Evolutionary conservation across 2,797 vertebrate species (phyloP), one percentile per base, ranked within the genome.

Genomic region (Chromobotia macracanthus): DNA sequence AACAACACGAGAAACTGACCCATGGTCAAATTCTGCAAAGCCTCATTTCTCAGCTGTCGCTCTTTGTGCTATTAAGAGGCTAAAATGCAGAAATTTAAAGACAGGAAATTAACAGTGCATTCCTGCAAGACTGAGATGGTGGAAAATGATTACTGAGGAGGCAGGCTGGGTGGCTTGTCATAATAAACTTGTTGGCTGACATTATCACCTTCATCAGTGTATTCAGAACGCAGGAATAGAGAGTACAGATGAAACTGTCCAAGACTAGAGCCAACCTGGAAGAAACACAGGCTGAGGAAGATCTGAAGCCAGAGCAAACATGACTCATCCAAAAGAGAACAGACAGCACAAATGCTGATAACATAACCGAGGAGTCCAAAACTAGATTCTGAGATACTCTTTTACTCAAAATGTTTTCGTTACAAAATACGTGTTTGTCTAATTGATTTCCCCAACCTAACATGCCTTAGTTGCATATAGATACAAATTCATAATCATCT

Each of bases 181-280:
- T 46, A 61, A 65, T 41, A 25, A 11, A 65, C 65, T 55, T 65
- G 73, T 53, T 65, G 31, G 10, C 19, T 65, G 46, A 65, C 61
- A 66, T 66, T 75, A 75, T 9, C 8, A 51, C 61, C 19, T 41
- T 65, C 48, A 64, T 64, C 60, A 55, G 41, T 75, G 53, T 75
- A 61, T 64, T 75, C 19, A 6, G n/a, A 48, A 53, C 16, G 13
- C n/a, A 75, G 46, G 58, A 44, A 50, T 19, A 44, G 12, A 50
- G 19, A 1, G 53, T 41, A 35, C n/a, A 44, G 23, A 9, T 3
- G 19, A 21, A 23, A 11, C 55, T 56, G 55, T 11, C 63, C 16
- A n/a, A 71, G n/a, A 16, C 31, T 71, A 19, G 19, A 25, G 15
- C 3, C 15, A 28, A 61, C 55, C 44, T 2, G 2, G 15, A 28